Base-by-base conservation (phyloP, 1,140 invertebrate genomes). In the Nasonia longicornis region DNA sequence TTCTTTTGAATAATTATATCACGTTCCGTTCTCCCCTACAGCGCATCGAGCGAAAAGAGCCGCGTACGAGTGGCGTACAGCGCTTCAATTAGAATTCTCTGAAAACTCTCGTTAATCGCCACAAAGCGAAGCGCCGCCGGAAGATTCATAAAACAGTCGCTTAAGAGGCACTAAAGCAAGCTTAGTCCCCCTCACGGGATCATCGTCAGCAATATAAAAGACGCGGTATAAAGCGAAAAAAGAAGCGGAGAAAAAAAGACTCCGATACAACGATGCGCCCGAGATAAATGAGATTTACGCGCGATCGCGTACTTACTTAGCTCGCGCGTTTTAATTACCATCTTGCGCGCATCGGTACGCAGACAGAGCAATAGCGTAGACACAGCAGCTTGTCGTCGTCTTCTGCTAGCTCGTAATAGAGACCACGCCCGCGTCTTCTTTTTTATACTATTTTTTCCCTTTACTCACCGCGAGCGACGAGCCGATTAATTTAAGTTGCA, bases 401-500 rank as follows among this genome's bases (percentile, higher is more conserved):
- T 58, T 8, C 16, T 58, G 20, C 52, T 2, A 16, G 52, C 52
- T n/a, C 16, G 52, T 58, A 58, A 67, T 67, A 67, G 29, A 26
- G 69, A n/a, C 16, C 31, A 35, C 31, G 67, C 3, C 14, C 12
- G 22, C 26, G 26, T 79, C 52, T 11, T 35, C 52, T 11, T 35
- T 31, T 29, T 71, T 71, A 14, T 58, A 16, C 48, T 52, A 35
- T 42, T 42, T 8, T 42, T 58, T 58, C n/a, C 52, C 16, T n/a
- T 58, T n/a, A 3, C 3, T 58, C 16, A 58, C 42, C 78, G 83
- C 82, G 73, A 81, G 72, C 77, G 85, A 84, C 85, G 14, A 58
- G 14, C 16, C 52, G 52, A 58, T 58, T 89, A 87, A 89, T 89
- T 88, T 86, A 88, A 87, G 86, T 87, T 82, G 86, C 83, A 89